These are phyloP conservation scores for Masnerella sp. DNA, from an alignment of 2,888 invertebrate genomes.

Conservation along the genomic window DNA sequence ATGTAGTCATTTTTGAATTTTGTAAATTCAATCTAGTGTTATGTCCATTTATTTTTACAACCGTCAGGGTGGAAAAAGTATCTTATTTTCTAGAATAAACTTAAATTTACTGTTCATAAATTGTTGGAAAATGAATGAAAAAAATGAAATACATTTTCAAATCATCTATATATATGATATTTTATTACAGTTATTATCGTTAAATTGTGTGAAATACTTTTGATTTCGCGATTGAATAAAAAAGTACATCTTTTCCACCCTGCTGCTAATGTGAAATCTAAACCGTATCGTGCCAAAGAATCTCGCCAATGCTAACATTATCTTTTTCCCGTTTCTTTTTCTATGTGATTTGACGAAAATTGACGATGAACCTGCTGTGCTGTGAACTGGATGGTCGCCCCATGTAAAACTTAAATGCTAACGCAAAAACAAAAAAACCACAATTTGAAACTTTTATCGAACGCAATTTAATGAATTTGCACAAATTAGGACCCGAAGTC, in stretches of 20 bases:
- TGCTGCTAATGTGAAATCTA: slow-evolving; percentile 28
- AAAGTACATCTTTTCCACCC: slow-evolving; percentile 59
- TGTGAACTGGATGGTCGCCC: slow-evolving; percentile 77
- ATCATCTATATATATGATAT: too few species aligned
- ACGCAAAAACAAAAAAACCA: background rate
- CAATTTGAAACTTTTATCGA: too few species aligned
- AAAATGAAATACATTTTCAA: too few species aligned
- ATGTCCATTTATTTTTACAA: slow-evolving; percentile 11
- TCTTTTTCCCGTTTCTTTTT: slow-evolving; percentile 78
- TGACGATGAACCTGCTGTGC: slow-evolving; percentile 77
- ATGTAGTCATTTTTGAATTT: slow-evolving; percentile 27
- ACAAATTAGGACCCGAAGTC: slow-evolving; percentile 76
- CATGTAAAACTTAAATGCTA: slow-evolving; percentile 68
- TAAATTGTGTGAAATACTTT: too few species aligned
- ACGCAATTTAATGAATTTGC: background rate
- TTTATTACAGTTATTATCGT: too few species aligned
- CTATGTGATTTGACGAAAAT: slow-evolving; percentile 78
- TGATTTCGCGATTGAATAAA: too few species aligned
- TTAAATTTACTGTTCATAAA: too few species aligned
- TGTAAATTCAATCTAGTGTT: slow-evolving; percentile 15
- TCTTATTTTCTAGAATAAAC: background rate
- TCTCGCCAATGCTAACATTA: slow-evolving; percentile 73
- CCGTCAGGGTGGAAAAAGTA: slow-evolving; percentile 47
- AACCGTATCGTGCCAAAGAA: slow-evolving; percentile 34
- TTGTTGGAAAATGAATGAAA: too few species aligned